A percentile compares a stretch with the other conserved stretches of the same genome.
phyloP scores from a whole-genome alignment of 2,888 invertebrate genomes.

The Chelonus formosanus region DNA sequence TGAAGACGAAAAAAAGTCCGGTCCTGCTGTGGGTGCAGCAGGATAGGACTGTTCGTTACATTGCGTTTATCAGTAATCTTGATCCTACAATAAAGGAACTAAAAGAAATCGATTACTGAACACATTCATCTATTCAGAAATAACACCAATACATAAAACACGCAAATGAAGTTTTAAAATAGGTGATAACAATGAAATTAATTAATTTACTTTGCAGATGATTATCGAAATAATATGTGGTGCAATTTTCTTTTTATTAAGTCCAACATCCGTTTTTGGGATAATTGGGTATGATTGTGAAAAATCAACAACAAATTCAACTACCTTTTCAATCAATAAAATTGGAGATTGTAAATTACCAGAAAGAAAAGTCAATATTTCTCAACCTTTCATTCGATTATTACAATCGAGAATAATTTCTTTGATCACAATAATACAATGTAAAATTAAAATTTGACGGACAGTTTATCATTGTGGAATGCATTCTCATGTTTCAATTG shows the following conservation, averaged over 20 bases:
- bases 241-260: conserved; percentile 17
- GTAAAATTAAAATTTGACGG: conserved; percentile 32
- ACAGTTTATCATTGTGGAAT: conserved; percentile 34
- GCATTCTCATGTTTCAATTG: conserved; percentile 31
- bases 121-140: conserved; percentile 13
- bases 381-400: conserved; percentile 12
- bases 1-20: too few relatives aligned
- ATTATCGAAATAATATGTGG: background rate
- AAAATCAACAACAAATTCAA: conserved; percentile 10
- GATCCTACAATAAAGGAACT: too few relatives aligned
- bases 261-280: conserved; percentile 5
- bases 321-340: conserved; percentile 27
- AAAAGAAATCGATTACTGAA: too few relatives aligned
- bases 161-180: background rate
- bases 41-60: too few relatives aligned
- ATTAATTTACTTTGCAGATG: conserved; percentile 13
- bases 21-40: too few relatives aligned
- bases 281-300: conserved; percentile 36
- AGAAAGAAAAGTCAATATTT: background rate
- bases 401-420: conserved; percentile 30
- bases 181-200: background rate
- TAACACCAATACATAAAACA: background rate
- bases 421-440: conserved; percentile 10
- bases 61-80: too few relatives aligned
- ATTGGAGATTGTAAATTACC: conserved; percentile 25